Percentiles rank a stretch among this genome's conserved stretches.
Evolutionary conservation across 2,888 invertebrate species (phyloP).

Genomic region (Toxonevra muliebris): DNA sequence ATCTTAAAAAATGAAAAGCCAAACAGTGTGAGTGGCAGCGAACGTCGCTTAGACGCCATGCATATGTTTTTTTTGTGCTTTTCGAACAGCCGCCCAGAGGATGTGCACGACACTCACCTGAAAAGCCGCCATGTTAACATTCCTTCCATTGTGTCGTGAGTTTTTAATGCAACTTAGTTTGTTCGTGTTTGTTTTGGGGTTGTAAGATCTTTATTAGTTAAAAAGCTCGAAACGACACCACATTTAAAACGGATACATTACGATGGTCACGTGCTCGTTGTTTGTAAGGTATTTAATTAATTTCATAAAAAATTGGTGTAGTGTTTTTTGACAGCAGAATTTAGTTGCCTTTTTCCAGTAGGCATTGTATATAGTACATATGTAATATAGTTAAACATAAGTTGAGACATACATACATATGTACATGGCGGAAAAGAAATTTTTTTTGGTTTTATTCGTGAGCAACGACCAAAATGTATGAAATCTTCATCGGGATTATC

Average conservation of each 20-base stretch:
- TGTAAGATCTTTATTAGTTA: constrained; percentile 23
- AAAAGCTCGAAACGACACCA: constrained; percentile 11
- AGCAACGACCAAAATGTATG: too few relatives aligned
- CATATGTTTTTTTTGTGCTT: constrained; percentile 55
- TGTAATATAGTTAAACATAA: too few relatives aligned
- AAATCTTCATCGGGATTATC: too few relatives aligned
- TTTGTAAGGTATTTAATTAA: constrained; percentile 63
- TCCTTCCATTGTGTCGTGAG: constrained; percentile 31
- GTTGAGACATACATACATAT: too few relatives aligned
- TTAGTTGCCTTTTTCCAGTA: too few relatives aligned
- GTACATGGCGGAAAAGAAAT: background rate
- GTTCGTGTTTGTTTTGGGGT: constrained; percentile 30
- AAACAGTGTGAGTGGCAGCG: constrained; percentile 58
- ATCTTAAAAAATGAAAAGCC: constrained; percentile 57
- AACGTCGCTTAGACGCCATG: constrained; percentile 56
- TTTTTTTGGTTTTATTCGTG: too few relatives aligned
- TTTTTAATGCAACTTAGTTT: constrained; percentile 32
- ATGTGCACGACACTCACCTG: constrained; percentile 49
- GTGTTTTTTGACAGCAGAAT: background rate
- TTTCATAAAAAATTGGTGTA: constrained; percentile 56
- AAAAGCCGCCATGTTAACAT: constrained; percentile 50
- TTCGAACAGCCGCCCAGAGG: constrained; percentile 23
- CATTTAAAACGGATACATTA: constrained; percentile 63
- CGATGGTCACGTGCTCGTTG: constrained; percentile 61
- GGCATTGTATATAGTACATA: too few relatives aligned